A percentile compares a stretch with the other conserved stretches of the same genome.
Conservation (phyloP, 2,113 vertebrate species). For the Ceyx melanurus region DNA sequence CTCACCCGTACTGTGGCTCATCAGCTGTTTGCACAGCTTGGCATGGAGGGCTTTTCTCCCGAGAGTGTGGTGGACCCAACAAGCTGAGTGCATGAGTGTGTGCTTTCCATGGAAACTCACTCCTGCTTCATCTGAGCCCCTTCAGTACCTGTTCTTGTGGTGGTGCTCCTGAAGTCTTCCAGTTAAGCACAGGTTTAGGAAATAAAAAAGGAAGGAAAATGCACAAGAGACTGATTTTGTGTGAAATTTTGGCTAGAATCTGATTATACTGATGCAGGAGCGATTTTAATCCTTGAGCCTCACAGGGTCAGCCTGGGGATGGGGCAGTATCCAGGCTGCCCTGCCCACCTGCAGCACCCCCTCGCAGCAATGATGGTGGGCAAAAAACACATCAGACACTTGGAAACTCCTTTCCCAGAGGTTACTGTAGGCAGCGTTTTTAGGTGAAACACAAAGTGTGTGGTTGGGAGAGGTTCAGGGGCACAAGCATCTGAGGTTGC, state of each 20-base stretch:
- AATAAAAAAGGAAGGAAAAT: not conserved
- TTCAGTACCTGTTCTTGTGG: not conserved
- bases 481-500: not conserved
- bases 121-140: not conserved
- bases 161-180: not conserved
- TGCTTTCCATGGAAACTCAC: not conserved
- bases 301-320: not conserved
- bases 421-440: not conserved
- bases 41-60: not conserved
- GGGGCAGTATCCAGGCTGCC: not conserved
- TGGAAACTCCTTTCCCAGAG: not conserved
- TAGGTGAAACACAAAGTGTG: not conserved
- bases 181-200: not conserved
- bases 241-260: not conserved
- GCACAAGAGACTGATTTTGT: not conserved
- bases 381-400: not conserved
- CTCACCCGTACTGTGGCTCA: not conserved
- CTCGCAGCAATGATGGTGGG: not conserved
- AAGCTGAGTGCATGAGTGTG: fast-evolving
- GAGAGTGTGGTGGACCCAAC: fast-evolving
- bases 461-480: fast-evolving
- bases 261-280: not conserved
- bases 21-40: not conserved
- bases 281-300: not conserved
- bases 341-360: not conserved